Percentiles rank a stretch among this genome's conserved stretches.
Conservation (phyloP, 2,113 vertebrate genomes). For the Vulpes lagopus region DNA sequence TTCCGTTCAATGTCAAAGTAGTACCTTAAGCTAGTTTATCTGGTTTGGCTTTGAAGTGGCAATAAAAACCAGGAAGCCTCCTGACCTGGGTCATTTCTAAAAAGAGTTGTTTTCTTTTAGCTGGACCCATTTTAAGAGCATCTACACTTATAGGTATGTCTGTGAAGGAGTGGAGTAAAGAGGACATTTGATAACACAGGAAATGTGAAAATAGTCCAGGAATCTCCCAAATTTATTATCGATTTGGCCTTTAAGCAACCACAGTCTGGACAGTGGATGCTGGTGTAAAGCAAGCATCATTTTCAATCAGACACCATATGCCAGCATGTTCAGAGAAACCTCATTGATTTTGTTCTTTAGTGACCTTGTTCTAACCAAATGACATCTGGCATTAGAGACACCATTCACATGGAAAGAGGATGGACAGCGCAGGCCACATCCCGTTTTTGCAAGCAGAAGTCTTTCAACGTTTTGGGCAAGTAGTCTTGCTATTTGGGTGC, state of each 20-base stretch:
- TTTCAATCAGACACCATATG: neutral
- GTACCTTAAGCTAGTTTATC: slow-evolving; percentile 45
- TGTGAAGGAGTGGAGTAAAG: neutral
- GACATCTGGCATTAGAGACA: neutral
- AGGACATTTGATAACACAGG: neutral
- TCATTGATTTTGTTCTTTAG: neutral
- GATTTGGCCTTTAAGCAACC: neutral
- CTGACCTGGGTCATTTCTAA: slow-evolving; percentile 69
- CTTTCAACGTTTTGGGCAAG: neutral
- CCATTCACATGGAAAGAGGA: neutral
- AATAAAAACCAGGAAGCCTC: slow-evolving; percentile 72
- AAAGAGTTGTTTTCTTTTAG: slow-evolving; percentile 67
- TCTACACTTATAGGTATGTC: slow-evolving; percentile 27
- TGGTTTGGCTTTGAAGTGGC: slow-evolving; percentile 69
- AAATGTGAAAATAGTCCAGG: neutral
- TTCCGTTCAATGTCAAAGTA: slow-evolving; percentile 71
- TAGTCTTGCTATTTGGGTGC: neutral
- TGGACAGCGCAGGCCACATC: neutral
- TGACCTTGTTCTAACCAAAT: neutral
- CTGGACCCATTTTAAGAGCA: slow-evolving; percentile 56
- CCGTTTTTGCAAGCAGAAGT: neutral
- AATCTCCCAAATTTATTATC: neutral
- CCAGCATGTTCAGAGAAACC: neutral
- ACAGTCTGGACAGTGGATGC: neutral
- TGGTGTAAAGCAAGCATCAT: neutral